Evolutionary conservation across 2,888 invertebrate species (phyloP), one percentile per base, ranked within the genome.

Genomic region (Tholera decimalis): DNA sequence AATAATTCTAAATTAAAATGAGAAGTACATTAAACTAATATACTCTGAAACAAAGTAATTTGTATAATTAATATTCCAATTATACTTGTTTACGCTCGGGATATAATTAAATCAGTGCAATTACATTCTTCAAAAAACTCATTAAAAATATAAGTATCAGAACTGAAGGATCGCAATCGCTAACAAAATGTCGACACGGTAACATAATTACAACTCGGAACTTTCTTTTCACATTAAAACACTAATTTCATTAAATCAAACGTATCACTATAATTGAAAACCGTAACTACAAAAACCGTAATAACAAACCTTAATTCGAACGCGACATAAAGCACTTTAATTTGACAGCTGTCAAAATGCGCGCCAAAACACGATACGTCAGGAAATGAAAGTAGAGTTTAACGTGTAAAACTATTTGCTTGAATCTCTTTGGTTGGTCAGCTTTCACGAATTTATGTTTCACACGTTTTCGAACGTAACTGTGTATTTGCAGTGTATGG

Each of bases 391-490:
- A 88, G 88, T 77, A 69, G 65, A 80, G 69, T 78, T 86, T 81
- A 79, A 79, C 74, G 78, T 79, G 77, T 77, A 83, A 82, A 79
- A 76, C 75, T 83, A 82, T 83, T 79, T 77, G 76, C 67, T 82
- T 66, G 73, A 75, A 60, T 65, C 77, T 64, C 51, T 76, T 71
- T 77, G 80, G 80, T 57, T 62, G 77, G 83, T 79, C 82, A 85
- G 88, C 92, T 93, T 92, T 92, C 89, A 82, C 86, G 85, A 83
- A 88, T 92, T 89, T 91, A 86, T 89, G 88, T 89, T 93, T 93
- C 93, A 91, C 93, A 93, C 93, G 93, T 92, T 92, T 91, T 89
- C 88, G 86, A 86, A 87, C 85, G 73, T 83, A 85, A 83, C 68
- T 69, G 39, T 59, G 62, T 81, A 73, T 82, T 80, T 83, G 65